A percentile compares a stretch with the other conserved stretches of the same genome.
Conservation (phyloP, 2,113 vertebrate species). For the Barbus barbus region DNA sequence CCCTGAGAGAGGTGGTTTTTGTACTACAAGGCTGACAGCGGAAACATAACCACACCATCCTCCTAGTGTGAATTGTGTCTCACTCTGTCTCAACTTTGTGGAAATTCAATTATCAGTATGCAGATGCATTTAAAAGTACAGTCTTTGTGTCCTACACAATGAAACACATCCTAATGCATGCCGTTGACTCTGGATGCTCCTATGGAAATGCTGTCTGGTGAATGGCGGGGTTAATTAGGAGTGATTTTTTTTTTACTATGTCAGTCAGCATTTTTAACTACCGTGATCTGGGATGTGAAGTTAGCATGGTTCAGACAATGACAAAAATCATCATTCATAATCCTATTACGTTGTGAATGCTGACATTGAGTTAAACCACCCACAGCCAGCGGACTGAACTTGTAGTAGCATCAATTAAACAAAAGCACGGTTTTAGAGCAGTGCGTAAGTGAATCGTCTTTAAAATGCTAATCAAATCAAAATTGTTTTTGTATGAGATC, state of each 20-base stretch:
- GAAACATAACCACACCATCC: slow-evolving; percentile 2
- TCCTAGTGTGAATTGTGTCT: slow-evolving; percentile 7
- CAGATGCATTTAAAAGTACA: neutral
- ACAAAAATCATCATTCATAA: neutral
- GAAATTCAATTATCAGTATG: slow-evolving; percentile 34
- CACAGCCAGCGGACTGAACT: neutral
- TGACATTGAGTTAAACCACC: neutral
- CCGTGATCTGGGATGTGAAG: neutral
- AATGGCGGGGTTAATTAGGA: neutral
- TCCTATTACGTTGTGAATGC: neutral
- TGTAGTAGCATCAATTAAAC: neutral
- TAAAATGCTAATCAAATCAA: slow-evolving; percentile 46
- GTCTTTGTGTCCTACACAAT: neutral
- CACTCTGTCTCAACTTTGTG: neutral
- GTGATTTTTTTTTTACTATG: neutral
- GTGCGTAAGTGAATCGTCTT: neutral
- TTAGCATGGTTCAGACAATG: neutral
- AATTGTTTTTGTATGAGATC: slow-evolving; percentile 36
- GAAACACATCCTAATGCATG: too few relatives aligned
- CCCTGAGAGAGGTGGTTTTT: slow-evolving; percentile 31
- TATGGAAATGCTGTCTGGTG: neutral
- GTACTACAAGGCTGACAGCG: slow-evolving; percentile 21
- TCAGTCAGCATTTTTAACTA: neutral
- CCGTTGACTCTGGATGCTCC: neutral
- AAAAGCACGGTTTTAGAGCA: neutral